These are phyloP conservation scores for Nipponacmea schrenckii DNA, from an alignment of 2,888 invertebrate species.

Conservation along the genomic window DNA sequence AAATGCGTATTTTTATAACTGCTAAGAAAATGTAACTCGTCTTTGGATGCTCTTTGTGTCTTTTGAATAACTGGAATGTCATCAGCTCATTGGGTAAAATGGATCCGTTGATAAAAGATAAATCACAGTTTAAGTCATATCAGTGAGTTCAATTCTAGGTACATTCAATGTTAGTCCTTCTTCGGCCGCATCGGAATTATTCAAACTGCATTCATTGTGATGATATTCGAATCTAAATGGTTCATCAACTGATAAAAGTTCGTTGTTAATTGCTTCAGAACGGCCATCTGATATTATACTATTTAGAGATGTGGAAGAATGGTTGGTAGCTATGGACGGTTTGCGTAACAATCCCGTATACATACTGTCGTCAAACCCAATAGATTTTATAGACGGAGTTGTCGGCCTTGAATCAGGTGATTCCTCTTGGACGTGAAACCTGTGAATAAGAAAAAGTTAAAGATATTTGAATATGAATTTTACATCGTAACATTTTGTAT, in stretches of 20 bases:
- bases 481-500: no score
- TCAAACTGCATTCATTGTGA: neutral
- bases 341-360: neutral
- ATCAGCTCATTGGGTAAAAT: no score
- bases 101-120: no score
- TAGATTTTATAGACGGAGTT: neutral
- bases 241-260: conserved; percentile 2
- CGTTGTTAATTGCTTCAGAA: neutral
- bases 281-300: neutral
- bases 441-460: neutral
- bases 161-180: no score
- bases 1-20: no score
- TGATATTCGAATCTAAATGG: neutral
- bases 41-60: no score
- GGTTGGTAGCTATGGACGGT: neutral
- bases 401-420: neutral
- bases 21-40: no score
- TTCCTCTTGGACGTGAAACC: neutral
- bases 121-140: no score
- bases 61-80: no score
- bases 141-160: no score
- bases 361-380: neutral
- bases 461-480: no score
- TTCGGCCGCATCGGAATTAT: no score
- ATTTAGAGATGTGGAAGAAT: neutral